Evolutionary conservation across 2,888 invertebrate genomes (phyloP), one percentile per base, ranked within the genome.

Genomic region (Eulithis prunata): DNA sequence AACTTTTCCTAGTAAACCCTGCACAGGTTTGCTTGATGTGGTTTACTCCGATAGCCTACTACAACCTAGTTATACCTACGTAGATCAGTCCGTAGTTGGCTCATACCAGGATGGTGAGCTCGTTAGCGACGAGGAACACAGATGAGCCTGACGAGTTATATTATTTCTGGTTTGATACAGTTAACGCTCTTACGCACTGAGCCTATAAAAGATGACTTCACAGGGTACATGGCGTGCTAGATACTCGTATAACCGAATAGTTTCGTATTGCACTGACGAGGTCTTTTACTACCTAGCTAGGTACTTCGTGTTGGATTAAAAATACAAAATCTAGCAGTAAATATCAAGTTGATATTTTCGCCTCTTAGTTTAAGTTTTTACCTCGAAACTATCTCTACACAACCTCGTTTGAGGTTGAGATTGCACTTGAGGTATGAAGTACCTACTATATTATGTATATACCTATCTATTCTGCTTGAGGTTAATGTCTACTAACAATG

Each of bases 131-230:
- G 57, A 67, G 67, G 63, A 67, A 63, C 63, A 28, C 47, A 58
- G 46, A 62, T 51, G 62, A 57, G 55, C 13, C 32, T 32, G 43
- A 55, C 56, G 13, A 57, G 51, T 53, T 63, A 56, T 43, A 54
- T 54, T 62, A 66, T 67, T 62, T 67, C 55, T 67, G 63, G 56
- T 67, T 60, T 60, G 56, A 43, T 56, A 21, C 21, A 49, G 49
- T 49, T 14, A 54, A 12, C 14, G 54, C 43, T 45, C 52, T 52
- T 43, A 52, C 52, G 14, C 28, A 51, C 51, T 47, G 36, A 14
- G 45, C 56, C 13, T 14, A 38, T 28, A 4, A 57, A 47, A 36
- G 36, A 57, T 57, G 32, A 57, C 11, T 32, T 49, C 13, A 36
- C 13, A 10, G 38, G 13, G 14, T 54, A 14, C 8, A 13, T 41